phyloP scores from a whole-genome alignment of 2,113 vertebrate genomes.

The Macrotus californicus region DNA sequence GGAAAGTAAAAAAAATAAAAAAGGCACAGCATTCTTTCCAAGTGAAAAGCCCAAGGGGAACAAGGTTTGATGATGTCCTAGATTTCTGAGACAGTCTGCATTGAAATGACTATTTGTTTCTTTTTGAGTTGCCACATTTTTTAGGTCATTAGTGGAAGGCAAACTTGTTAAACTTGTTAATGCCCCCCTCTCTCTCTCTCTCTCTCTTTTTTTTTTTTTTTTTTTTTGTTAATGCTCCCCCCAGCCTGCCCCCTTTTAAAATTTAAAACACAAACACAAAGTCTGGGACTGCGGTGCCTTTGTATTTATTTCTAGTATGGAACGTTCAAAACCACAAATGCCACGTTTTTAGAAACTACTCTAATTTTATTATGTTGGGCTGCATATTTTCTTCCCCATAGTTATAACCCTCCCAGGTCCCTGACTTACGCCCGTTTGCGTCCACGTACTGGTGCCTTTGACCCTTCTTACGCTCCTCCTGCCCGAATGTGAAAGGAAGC shows the following conservation, averaged over 20 bases:
- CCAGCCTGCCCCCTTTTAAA: background rate
- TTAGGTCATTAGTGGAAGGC: background rate
- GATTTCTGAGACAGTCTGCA: slow-evolving; percentile 35
- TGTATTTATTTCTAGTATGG: slow-evolving; percentile 5
- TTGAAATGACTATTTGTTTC: slow-evolving; percentile 42
- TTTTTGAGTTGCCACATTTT: slow-evolving; percentile 9
- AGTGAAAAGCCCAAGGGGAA: slow-evolving; percentile 31
- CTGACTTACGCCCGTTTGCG: background rate
- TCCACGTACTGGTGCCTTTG: background rate
- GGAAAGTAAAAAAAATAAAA: background rate
- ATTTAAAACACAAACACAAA: background rate
- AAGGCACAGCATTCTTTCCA: background rate
- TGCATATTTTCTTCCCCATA: background rate
- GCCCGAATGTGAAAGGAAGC: background rate
- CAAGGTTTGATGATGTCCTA: slow-evolving; percentile 32
- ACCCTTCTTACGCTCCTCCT: background rate
- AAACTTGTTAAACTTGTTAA: slow-evolving; percentile 7
- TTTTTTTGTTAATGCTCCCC: background rate
- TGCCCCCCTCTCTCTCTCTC: background rate
- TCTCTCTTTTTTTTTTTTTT: background rate
- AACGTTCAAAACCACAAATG: background rate
- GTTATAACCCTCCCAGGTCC: background rate
- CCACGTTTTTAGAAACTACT: background rate
- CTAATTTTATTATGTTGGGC: background rate
- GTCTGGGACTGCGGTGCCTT: background rate